These are phyloP conservation scores for Smutsia temminckii DNA, from an alignment of 2,797 vertebrate genomes.

Conservation along the genomic window DNA sequence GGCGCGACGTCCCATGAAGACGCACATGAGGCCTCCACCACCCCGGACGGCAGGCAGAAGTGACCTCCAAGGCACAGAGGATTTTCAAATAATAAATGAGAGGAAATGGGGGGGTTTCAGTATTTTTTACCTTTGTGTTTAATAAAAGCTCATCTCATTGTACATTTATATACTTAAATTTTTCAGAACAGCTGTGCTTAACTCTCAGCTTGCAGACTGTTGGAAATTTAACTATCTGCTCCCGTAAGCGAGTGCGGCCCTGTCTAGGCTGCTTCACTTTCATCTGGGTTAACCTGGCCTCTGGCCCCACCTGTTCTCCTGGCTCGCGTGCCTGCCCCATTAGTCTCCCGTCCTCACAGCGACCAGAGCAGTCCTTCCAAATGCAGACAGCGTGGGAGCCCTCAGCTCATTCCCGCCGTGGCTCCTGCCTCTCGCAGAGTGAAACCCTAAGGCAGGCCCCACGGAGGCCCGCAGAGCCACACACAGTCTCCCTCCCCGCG, in stretches of 20 bases:
- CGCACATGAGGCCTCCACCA: not conserved
- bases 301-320: not conserved
- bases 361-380: not conserved
- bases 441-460: not conserved
- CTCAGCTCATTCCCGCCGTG: too few relatives aligned
- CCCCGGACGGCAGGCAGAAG: not conserved
- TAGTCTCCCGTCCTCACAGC: not conserved
- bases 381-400: not conserved
- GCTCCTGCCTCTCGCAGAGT: not conserved
- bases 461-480: not conserved
- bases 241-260: not conserved
- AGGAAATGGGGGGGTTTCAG: not conserved
- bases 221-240: not conserved
- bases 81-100: not conserved
- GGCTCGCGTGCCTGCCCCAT: not conserved
- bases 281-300: not conserved
- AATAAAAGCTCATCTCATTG: conserved; percentile 29
- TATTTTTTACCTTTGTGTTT: conserved; percentile 43
- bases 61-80: not conserved
- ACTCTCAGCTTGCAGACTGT: not conserved
- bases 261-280: not conserved
- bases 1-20: accelerated
- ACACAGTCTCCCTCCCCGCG: not conserved
- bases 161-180: not conserved
- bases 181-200: not conserved